Base-by-base conservation (phyloP, 2,113 vertebrate genomes). In the Pitta sordida region DNA sequence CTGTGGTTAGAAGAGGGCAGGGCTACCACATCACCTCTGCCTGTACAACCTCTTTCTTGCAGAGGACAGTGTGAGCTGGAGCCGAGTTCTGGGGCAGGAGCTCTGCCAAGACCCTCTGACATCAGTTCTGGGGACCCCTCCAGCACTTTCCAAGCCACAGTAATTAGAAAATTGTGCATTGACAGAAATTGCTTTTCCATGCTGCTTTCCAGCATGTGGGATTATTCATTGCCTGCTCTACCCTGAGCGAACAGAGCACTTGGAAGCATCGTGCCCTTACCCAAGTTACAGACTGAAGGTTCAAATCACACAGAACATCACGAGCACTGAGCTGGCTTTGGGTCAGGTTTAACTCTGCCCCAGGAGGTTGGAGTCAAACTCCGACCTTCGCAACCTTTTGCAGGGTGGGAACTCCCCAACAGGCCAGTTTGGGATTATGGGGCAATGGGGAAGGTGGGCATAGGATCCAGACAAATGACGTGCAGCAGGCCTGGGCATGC, bases 191-290 rank as follows among this genome's bases (percentile, higher is more conserved):
- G 12, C 5, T 37, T 53, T 37, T 39, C n/a, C 56, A 34, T 0
- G 0, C 41, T 44, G 53, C n/a, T 90, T 49, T 36, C 21, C 23
- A 73, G 26, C 6, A 2, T 13, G 76, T 15, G 7, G 34, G 34
- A 29, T 52, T 10, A 34, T 37, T 65, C 53, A 29, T 41, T 16
- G 7, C 14, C n/a, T 71, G 21, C 29, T 71, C 14, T 37, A 34
- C 9, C 14, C 14, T 0, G 4, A 15, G 37, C 24, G 59, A 0
- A 0, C 13, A 37, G 7, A 18, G 18, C 46, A 24, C 20, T 27
- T 6, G 3, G 80, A 86, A 64, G 36, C 13, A 3, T 37, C 5
- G 0, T 3, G 12, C 16, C 63, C 18, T 55, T 30, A 36, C 5
- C 27, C 26, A 64, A 59, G 24, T 20, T 27, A n/a, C 34, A 92